These are phyloP conservation scores for Antrozous pallidus DNA, from an alignment of 2,797 vertebrate genomes.

Conservation along the genomic window DNA sequence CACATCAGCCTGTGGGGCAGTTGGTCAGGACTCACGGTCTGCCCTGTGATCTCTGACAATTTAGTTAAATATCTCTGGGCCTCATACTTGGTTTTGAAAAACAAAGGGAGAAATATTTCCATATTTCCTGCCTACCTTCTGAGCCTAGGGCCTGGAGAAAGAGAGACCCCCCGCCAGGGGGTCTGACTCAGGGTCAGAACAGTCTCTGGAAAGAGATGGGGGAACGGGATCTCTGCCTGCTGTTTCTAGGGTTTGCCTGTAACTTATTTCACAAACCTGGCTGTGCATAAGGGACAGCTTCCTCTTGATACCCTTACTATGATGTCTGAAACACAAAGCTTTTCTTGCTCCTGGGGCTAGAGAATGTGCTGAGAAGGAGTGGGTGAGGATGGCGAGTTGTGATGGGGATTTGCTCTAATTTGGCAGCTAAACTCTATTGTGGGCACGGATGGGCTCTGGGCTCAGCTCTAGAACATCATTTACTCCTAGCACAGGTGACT, in stretches of 20 bases:
- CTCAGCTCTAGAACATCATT: neutral
- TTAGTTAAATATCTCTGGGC: neutral
- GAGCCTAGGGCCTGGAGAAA: neutral
- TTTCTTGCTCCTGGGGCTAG: neutral
- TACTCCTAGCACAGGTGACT: neutral
- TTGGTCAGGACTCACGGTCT: neutral
- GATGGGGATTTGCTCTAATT: neutral
- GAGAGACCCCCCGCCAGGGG: neutral
- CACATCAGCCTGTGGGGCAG: neutral
- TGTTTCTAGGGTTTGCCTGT: neutral
- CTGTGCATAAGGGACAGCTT: neutral
- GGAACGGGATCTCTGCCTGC: accelerated
- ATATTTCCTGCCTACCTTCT: neutral
- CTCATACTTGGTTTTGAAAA: neutral
- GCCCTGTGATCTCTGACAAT: constrained; percentile 7
- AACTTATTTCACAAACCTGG: neutral
- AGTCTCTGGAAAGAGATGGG: neutral
- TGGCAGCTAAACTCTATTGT: neutral
- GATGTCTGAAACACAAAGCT: neutral
- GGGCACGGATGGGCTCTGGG: neutral
- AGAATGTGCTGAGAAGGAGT: neutral
- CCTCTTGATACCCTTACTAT: neutral
- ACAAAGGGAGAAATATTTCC: neutral
- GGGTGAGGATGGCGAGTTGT: neutral
- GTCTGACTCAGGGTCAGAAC: neutral